Conservation (phyloP, 2,888 invertebrate genomes). For the Leptarthrus brevirostris region DNA sequence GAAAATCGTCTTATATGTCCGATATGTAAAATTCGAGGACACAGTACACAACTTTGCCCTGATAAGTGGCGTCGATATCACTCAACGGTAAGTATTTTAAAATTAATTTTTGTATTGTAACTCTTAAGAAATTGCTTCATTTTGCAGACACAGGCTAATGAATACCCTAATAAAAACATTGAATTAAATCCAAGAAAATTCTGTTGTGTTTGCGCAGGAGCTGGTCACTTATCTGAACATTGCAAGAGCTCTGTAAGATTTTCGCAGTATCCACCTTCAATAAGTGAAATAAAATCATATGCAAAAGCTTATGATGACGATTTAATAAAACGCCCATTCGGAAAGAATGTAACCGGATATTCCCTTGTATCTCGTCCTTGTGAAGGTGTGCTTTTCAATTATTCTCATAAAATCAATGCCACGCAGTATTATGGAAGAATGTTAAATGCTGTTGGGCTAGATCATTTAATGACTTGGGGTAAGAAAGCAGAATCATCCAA, state of each 20-base stretch:
- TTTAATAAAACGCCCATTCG: slow-evolving; percentile 52
- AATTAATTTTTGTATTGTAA: slow-evolving; percentile 9
- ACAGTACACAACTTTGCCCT: slow-evolving; percentile 73
- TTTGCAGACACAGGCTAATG: slow-evolving; percentile 68
- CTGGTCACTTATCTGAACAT: slow-evolving; percentile 69
- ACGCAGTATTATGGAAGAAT: slow-evolving; percentile 62
- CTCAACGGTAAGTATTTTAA: slow-evolving; percentile 71
- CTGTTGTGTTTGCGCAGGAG: slow-evolving; percentile 72
- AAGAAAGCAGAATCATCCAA: background rate
- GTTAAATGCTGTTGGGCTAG: slow-evolving; percentile 60
- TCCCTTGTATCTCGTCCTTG: slow-evolving; percentile 59
- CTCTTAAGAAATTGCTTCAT: background rate
- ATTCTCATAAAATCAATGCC: slow-evolving; percentile 57
- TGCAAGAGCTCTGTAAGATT: slow-evolving; percentile 61
- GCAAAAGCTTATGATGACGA: slow-evolving; percentile 63
- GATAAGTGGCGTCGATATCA: slow-evolving; percentile 83
- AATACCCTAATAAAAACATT: slow-evolving; percentile 60
- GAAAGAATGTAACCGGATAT: slow-evolving; percentile 54
- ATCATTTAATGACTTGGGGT: slow-evolving; percentile 53
- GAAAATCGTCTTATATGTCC: slow-evolving; percentile 68
- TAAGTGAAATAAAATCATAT: slow-evolving; percentile 61
- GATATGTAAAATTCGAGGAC: slow-evolving; percentile 75
- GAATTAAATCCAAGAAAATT: slow-evolving; percentile 63
- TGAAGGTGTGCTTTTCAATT: slow-evolving; percentile 56
- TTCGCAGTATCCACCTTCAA: slow-evolving; percentile 60